Evolutionary conservation across 2,888 invertebrate species (phyloP).

Genomic region (Drosophila yooni): DNA sequence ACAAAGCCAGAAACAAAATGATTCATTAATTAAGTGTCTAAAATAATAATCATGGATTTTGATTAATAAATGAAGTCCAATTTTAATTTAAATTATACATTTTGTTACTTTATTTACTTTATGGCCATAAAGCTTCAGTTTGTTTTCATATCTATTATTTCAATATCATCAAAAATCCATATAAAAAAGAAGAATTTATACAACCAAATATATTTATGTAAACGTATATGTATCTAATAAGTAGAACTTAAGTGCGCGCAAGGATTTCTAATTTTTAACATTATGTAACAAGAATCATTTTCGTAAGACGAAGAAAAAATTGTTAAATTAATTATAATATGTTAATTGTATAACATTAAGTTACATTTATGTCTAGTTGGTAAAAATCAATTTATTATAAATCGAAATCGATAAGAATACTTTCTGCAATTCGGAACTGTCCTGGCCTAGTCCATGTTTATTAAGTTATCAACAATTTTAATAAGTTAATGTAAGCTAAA

Average conservation of each 20-base stretch:
- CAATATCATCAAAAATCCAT: background rate
- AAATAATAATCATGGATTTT: background rate
- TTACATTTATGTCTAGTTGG: slow-evolving; percentile 45
- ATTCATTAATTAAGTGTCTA: slow-evolving; percentile 32
- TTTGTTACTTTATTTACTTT: background rate
- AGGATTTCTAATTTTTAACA: slow-evolving; percentile 30
- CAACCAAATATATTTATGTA: slow-evolving; percentile 46
- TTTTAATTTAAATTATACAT: background rate
- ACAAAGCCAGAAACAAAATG: background rate
- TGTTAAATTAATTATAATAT: slow-evolving; percentile 67
- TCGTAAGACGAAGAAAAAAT: slow-evolving; percentile 65
- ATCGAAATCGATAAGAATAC: slow-evolving; percentile 1
- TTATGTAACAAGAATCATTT: slow-evolving; percentile 23
- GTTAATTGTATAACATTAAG: slow-evolving; percentile 34
- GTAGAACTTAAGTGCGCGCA: slow-evolving; percentile 68
- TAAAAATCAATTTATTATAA: slow-evolving; percentile 20
- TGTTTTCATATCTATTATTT: background rate
- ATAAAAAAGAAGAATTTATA: background rate
- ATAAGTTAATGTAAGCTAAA: slow-evolving; percentile 37
- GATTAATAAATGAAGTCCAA: background rate
- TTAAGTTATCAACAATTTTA: slow-evolving; percentile 41
- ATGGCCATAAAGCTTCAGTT: background rate
- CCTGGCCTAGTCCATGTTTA: slow-evolving; percentile 2
- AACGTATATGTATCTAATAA: slow-evolving; percentile 49
- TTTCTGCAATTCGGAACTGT: slow-evolving; percentile 5